Percentiles rank a stretch among this genome's conserved stretches.
These are phyloP conservation scores for Patella ulyssiponensis DNA, from an alignment of 2,888 invertebrate species.

Conservation along the genomic window DNA sequence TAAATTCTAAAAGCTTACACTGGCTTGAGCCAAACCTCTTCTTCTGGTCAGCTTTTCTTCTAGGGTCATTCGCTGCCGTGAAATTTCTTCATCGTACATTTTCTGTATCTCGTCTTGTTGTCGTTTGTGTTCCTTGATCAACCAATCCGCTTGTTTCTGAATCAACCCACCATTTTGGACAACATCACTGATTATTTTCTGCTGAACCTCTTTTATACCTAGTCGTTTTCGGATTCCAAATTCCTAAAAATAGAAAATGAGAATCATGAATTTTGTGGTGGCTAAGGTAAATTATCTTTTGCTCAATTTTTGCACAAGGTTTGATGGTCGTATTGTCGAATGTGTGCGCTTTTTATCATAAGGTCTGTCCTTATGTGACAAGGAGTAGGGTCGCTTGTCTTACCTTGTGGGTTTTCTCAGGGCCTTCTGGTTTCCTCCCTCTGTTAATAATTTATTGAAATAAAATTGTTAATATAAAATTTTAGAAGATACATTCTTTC, in stretches of 20 bases:
- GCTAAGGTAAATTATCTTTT: no score
- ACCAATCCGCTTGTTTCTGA: constrained; percentile 65
- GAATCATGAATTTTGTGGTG: neutral
- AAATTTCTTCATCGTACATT: constrained; percentile 68
- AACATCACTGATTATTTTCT: constrained; percentile 55
- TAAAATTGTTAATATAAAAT: no score
- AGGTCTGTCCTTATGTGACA: no score
- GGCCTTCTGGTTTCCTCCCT: no score
- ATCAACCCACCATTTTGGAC: constrained; percentile 52
- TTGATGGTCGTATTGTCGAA: no score
- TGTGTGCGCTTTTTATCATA: no score
- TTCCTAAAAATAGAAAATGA: constrained; percentile 52
- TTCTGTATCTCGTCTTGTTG: constrained; percentile 60
- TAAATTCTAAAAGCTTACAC: constrained; percentile 48
- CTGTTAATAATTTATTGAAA: no score
- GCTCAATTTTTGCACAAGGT: no score
- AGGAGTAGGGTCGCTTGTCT: no score
- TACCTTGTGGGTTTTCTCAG: no score
- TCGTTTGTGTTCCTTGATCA: constrained; percentile 62
- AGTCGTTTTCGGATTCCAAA: constrained; percentile 62
- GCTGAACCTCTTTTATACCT: constrained; percentile 64
- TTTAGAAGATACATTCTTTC: no score
- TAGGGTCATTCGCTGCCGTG: constrained; percentile 64
- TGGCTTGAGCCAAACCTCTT: constrained; percentile 61
- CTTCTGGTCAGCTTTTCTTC: constrained; percentile 68